These are phyloP conservation scores for Ephydatia muelleri DNA, from an alignment of 37 sponge, comb jelly and placozoan genomes.

Conservation along the genomic window DNA sequence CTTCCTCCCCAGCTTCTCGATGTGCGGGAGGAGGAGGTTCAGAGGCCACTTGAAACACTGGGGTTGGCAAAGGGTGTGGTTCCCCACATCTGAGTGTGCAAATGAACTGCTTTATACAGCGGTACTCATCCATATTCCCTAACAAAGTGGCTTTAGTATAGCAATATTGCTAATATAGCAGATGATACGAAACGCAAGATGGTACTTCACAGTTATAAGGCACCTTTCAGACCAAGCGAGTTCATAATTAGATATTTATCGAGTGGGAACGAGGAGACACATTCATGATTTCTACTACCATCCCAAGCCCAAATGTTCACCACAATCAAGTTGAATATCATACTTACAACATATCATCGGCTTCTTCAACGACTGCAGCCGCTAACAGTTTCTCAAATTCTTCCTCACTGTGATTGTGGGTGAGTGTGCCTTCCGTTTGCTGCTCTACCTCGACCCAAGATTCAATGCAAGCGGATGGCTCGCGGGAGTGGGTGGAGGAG, in stretches of 20 bases:
- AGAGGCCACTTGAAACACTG: not conserved
- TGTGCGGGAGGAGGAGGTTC: not conserved
- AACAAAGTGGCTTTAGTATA: too few species aligned
- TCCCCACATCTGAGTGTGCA: not conserved
- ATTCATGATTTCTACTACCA: too few species aligned
- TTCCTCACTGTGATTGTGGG: slow-evolving; percentile 41
- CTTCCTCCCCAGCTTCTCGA: not conserved
- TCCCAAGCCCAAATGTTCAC: too few species aligned
- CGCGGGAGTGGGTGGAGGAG: not conserved
- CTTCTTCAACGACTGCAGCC: slow-evolving; percentile 42
- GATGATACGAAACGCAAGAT: too few species aligned
- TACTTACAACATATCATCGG: not conserved
- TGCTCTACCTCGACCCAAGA: slow-evolving; percentile 53
- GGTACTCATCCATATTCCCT: too few species aligned
- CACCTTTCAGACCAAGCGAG: too few species aligned
- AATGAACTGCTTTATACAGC: not conserved
- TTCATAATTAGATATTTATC: too few species aligned
- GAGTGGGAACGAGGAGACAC: too few species aligned
- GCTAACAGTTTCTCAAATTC: slow-evolving; percentile 53
- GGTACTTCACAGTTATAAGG: too few species aligned
- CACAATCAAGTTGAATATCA: too few species aligned
- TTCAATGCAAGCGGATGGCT: not conserved
- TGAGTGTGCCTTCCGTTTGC: slow-evolving; percentile 9
- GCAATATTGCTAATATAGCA: too few species aligned
- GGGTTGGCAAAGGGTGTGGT: not conserved